These are phyloP conservation scores for Eupithecia vulgata DNA, from an alignment of 2,888 invertebrate species.

Conservation along the genomic window DNA sequence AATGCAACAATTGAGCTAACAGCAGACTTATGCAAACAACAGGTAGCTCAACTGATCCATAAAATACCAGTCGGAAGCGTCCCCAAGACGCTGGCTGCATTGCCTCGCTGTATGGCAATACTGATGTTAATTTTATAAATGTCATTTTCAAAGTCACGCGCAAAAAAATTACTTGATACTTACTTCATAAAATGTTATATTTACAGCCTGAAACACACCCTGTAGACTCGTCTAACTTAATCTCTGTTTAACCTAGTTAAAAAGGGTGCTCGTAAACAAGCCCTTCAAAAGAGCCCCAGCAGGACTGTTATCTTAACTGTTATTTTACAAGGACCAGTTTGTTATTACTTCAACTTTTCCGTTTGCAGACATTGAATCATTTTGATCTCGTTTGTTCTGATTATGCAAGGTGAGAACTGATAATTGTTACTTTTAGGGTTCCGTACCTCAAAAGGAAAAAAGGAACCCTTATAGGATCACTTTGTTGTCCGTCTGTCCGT, in stretches of 20 bases:
- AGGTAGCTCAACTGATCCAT: too few relatives aligned
- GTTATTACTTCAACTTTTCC: constrained; percentile 15
- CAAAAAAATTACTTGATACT: neutral
- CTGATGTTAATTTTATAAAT: too few relatives aligned
- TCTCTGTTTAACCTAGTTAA: constrained; percentile 29
- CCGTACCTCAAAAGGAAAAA: too few relatives aligned
- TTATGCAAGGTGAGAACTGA: neutral
- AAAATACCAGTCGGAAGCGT: too few relatives aligned
- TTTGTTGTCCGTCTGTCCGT: too few relatives aligned
- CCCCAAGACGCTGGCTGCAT: too few relatives aligned
- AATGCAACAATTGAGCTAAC: too few relatives aligned
- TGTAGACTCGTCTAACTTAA: constrained; percentile 23
- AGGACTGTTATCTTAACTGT: constrained; percentile 19
- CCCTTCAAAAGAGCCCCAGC: constrained; percentile 13
- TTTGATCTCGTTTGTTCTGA: neutral
- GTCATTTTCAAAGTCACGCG: neutral
- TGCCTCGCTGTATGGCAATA: too few relatives aligned
- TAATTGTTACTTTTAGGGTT: neutral
- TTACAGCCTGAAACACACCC: neutral
- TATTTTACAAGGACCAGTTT: constrained; percentile 24
- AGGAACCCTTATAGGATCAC: too few relatives aligned
- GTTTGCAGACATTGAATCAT: neutral
- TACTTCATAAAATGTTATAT: neutral
- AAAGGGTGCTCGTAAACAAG: constrained; percentile 24
- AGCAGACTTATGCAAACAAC: too few relatives aligned